These are phyloP conservation scores for Leuctra nigra DNA, from an alignment of 2,888 invertebrate genomes.

Conservation along the genomic window DNA sequence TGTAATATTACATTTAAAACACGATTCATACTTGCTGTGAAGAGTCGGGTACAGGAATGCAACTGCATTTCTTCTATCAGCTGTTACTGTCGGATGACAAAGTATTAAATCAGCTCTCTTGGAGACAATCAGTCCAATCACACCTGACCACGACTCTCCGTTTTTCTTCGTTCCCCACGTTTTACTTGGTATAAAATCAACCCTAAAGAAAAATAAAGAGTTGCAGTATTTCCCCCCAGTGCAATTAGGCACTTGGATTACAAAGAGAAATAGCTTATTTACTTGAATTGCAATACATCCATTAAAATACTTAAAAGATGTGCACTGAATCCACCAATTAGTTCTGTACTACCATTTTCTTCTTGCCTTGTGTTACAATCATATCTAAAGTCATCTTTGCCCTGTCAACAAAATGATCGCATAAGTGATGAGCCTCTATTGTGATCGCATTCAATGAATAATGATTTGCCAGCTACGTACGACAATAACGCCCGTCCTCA, in stretches of 20 bases:
- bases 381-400: constrained; percentile 24
- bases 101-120: constrained; percentile 23
- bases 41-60: constrained; percentile 25
- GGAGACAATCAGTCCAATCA: constrained; percentile 22
- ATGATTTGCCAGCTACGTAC: constrained; percentile 1
- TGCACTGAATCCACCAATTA: constrained; percentile 24
- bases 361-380: constrained; percentile 19
- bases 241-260: background rate
- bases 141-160: constrained; percentile 22
- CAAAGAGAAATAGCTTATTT: background rate
- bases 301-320: constrained; percentile 19
- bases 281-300: constrained; percentile 24
- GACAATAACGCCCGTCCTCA: constrained; percentile 21
- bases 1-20: background rate
- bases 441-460: background rate
- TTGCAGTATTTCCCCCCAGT: background rate
- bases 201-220: constrained; percentile 20
- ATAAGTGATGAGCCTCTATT: background rate
- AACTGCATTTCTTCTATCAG: constrained; percentile 17
- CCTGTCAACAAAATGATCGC: constrained; percentile 17
- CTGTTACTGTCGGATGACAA: constrained; percentile 27
- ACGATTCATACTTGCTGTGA: constrained; percentile 20
- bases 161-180: constrained; percentile 23
- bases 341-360: background rate
- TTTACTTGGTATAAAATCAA: constrained; percentile 17